These are phyloP conservation scores for Dione juno DNA, from an alignment of 2,888 invertebrate genomes.

Conservation along the genomic window DNA sequence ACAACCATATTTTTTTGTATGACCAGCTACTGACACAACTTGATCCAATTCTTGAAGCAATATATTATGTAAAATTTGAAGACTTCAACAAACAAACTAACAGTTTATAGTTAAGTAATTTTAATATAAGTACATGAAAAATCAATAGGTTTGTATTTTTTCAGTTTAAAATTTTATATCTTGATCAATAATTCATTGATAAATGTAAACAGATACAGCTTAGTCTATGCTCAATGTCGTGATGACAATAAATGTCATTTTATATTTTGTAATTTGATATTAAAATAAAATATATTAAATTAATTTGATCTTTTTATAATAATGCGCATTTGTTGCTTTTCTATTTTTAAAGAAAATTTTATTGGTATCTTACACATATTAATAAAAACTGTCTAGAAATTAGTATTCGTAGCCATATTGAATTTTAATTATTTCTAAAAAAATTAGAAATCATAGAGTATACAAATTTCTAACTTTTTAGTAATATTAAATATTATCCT, in stretches of 20 bases:
- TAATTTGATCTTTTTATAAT: not conserved
- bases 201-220: not conserved
- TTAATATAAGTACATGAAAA: not conserved
- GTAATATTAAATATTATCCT: not conserved
- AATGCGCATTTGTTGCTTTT: not conserved
- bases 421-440: conserved; percentile 25
- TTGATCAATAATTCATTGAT: not conserved
- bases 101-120: not conserved
- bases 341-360: not conserved
- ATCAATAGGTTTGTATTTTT: not conserved
- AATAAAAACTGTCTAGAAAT: not conserved
- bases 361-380: too few species aligned
- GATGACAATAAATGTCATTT: conserved; percentile 3
- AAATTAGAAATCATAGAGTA: conserved; percentile 25
- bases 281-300: not conserved
- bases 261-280: not conserved
- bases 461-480: conserved; percentile 1
- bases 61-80: too few species aligned
- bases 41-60: not conserved
- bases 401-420: conserved; percentile 29
- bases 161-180: not conserved
- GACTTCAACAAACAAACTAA: not conserved
- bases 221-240: conserved; percentile 13
- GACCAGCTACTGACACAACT: not conserved
- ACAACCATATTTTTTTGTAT: conserved; percentile 48